Percentiles rank a stretch among this genome's conserved stretches.
phyloP scores from a whole-genome alignment of 2,888 invertebrate genomes.

The Agonopterix subpropinquella region DNA sequence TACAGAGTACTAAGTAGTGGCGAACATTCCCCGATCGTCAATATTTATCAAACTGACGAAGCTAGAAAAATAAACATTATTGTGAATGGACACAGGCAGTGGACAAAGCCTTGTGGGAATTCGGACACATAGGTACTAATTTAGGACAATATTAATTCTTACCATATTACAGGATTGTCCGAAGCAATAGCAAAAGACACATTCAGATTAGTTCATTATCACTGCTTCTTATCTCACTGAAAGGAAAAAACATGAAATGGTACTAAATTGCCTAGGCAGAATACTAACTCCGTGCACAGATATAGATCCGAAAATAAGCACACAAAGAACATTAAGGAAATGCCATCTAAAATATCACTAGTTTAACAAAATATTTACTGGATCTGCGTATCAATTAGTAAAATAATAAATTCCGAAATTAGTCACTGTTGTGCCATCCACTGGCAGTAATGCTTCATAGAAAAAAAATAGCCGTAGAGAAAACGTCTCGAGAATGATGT shows the following conservation, averaged over 20 bases:
- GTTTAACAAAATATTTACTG: neutral
- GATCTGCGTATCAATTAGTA: constrained; percentile 3
- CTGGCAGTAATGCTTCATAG: too few relatives aligned
- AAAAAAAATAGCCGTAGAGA: too few relatives aligned
- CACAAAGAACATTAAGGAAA: neutral
- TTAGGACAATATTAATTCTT: constrained; percentile 9
- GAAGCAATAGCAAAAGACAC: constrained; percentile 18
- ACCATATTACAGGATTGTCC: constrained; percentile 18
- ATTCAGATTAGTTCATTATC: constrained; percentile 59
- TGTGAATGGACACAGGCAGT: neutral
- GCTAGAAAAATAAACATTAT: neutral
- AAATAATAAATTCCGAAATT: constrained; percentile 14
- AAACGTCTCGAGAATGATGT: too few relatives aligned
- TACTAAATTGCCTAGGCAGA: constrained; percentile 31
- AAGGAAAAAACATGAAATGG: constrained; percentile 52
- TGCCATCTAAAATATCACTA: neutral
- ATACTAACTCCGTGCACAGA: constrained; percentile 2
- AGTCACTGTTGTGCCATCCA: constrained; percentile 4
- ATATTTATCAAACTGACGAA: neutral
- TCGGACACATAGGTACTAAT: neutral
- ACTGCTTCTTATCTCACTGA: constrained; percentile 56
- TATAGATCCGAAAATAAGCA: neutral
- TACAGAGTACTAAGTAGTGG: neutral
- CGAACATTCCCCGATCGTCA: neutral
- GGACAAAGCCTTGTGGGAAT: neutral